Conservation (phyloP, 37 sponge, comb jelly and placozoan genomes). For the Mnemiopsis leidyi region DNA sequence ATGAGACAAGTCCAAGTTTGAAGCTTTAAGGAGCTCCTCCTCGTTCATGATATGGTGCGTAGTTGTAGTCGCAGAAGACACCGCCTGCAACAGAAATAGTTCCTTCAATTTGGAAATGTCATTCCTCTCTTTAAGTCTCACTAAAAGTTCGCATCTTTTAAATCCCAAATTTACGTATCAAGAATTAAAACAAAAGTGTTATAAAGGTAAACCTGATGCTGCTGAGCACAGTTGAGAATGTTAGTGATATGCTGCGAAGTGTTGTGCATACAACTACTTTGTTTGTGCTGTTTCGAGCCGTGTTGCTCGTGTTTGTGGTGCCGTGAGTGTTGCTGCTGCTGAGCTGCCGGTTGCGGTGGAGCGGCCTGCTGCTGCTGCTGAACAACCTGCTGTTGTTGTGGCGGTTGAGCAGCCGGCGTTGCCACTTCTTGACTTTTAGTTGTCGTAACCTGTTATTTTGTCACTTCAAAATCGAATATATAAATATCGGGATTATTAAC, state of each 20-base stretch:
- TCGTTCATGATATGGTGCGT: slow-evolving; percentile 16
- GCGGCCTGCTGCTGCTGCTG: not conserved
- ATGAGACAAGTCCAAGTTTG: slow-evolving; percentile 47
- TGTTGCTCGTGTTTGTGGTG: not conserved
- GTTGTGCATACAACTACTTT: slow-evolving; percentile 50
- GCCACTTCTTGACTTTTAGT: not conserved
- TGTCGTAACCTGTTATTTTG: not conserved
- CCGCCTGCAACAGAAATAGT: not conserved
- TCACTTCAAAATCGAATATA: no score
- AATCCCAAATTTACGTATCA: no score
- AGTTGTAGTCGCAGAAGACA: not conserved
- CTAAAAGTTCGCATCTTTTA: no score
- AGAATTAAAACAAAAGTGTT: no score
- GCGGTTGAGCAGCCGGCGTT: not conserved
- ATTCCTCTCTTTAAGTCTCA: no score
- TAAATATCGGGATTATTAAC: no score
- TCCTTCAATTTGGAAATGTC: no score
- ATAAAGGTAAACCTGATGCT: not conserved
- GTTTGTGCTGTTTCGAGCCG: slow-evolving; percentile 1
- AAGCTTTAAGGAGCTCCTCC: slow-evolving; percentile 54
- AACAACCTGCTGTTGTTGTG: not conserved
- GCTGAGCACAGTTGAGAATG: slow-evolving; percentile 46
- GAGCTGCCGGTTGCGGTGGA: not conserved
- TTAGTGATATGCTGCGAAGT: slow-evolving; percentile 49
- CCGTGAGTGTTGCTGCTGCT: not conserved